phyloP scores from a whole-genome alignment of 2,113 vertebrate genomes.

The Pagrus major region DNA sequence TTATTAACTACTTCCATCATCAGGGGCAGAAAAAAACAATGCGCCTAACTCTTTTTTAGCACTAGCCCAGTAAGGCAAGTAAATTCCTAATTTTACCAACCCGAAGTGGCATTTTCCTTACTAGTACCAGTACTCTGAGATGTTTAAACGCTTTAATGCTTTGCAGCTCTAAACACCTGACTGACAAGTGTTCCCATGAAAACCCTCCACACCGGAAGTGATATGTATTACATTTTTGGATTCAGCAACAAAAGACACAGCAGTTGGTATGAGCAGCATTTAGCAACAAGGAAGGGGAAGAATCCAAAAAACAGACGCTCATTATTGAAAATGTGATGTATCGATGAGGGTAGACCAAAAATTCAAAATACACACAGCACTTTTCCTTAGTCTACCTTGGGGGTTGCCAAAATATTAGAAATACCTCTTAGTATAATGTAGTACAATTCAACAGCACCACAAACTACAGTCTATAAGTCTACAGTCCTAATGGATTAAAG shows the following conservation, averaged over 20 bases:
- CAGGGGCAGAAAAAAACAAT: too few species aligned
- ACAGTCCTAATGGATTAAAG: not conserved
- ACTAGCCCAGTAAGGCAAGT: too few species aligned
- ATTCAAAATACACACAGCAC: not conserved
- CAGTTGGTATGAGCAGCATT: not conserved
- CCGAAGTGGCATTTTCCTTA: too few species aligned
- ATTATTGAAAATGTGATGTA: not conserved
- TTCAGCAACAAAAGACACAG: not conserved
- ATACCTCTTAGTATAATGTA: fast-evolving
- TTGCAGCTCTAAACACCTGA: not conserved
- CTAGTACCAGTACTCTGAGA: not conserved
- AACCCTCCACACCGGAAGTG: not conserved
- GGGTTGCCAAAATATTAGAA: not conserved
- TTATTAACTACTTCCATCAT: too few species aligned
- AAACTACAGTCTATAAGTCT: too few species aligned
- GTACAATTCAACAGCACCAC: not conserved
- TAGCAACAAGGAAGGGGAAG: not conserved
- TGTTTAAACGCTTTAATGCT: not conserved
- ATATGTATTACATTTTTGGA: not conserved
- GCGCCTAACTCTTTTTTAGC: too few species aligned
- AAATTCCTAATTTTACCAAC: too few species aligned
- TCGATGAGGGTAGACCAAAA: too few species aligned
- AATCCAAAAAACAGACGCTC: not conserved
- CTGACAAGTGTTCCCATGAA: not conserved
- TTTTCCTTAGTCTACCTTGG: not conserved